These are phyloP conservation scores for Chrysolina americana DNA, from an alignment of 2,888 invertebrate genomes.

Conservation along the genomic window DNA sequence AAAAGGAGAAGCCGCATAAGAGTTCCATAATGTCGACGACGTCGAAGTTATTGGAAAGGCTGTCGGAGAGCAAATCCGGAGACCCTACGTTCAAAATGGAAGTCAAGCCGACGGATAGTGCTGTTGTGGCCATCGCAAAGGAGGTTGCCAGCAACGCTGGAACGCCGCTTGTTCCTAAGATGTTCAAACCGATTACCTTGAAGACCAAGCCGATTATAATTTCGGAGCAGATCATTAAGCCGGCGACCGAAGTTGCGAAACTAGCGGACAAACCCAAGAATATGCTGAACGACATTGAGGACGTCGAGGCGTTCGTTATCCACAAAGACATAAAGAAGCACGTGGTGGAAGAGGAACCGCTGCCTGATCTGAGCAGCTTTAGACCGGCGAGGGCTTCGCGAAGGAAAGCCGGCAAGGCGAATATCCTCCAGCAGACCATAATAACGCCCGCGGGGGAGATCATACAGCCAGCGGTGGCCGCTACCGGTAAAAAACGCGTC, in stretches of 20 bases:
- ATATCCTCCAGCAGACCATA: conserved; percentile 68
- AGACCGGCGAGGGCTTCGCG: conserved; percentile 41
- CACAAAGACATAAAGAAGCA: conserved; percentile 58
- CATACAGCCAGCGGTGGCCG: conserved; percentile 56
- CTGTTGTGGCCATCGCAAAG: neutral
- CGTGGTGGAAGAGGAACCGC: conserved; percentile 37
- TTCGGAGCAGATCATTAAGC: conserved; percentile 66
- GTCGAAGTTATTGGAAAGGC: conserved; percentile 74
- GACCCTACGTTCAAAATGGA: neutral
- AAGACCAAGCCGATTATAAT: conserved; percentile 64
- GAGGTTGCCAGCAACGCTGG: conserved; percentile 18
- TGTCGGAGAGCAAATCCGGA: conserved; percentile 57
- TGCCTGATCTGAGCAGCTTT: conserved; percentile 30
- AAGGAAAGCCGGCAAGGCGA: conserved; percentile 61
- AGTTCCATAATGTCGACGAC: conserved; percentile 64
- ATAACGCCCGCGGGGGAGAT: conserved; percentile 67
- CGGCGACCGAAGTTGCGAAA: conserved; percentile 47
- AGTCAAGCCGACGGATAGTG: conserved; percentile 16
- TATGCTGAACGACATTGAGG: conserved; percentile 62
- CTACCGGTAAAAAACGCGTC: conserved; percentile 60
- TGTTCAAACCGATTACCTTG: conserved; percentile 19
- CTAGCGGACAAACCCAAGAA: conserved; percentile 31
- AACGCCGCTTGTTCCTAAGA: neutral
- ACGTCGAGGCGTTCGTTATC: conserved; percentile 67
- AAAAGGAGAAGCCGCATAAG: conserved; percentile 33